phyloP scores from a whole-genome alignment of 2,888 invertebrate genomes.

The Anoncus sp. region DNA sequence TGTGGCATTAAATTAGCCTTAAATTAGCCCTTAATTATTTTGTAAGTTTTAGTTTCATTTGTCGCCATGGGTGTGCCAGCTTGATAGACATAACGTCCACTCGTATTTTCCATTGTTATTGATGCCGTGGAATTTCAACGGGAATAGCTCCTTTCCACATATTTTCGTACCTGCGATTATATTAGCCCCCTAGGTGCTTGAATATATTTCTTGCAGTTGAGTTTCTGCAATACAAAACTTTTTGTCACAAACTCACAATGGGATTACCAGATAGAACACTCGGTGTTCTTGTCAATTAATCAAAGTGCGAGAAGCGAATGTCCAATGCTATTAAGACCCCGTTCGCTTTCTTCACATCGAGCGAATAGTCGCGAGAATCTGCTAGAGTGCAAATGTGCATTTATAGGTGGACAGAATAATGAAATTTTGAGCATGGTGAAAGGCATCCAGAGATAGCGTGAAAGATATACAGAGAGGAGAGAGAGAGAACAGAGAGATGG shows the following conservation, averaged over 20 bases:
- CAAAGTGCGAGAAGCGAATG: conserved; percentile 30
- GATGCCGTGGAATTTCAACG: conserved; percentile 21
- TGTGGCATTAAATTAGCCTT: too few species aligned
- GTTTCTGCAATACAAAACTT: conserved; percentile 6
- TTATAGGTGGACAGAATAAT: conserved; percentile 7
- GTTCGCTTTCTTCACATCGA: conserved; percentile 1
- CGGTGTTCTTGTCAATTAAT: conserved; percentile 45
- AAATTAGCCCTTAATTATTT: too few species aligned
- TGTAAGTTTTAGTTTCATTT: too few species aligned
- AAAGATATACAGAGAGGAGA: conserved; percentile 24
- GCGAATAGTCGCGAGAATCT: neutral
- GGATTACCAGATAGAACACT: neutral
- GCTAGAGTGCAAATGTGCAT: conserved; percentile 23
- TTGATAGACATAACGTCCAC: conserved; percentile 12
- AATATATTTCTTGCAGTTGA: neutral
- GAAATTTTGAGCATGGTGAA: conserved; percentile 5
- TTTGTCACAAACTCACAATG: neutral
- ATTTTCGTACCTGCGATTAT: conserved; percentile 17
- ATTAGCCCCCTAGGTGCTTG: neutral
- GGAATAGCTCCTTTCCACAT: neutral
- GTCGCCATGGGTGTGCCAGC: too few species aligned
- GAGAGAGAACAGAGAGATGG: conserved; percentile 21
- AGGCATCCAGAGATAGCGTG: neutral
- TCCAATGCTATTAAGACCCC: conserved; percentile 27
- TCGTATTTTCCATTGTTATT: conserved; percentile 43